Conservation (phyloP, 2,113 vertebrate species). For the Onychorhynchus coronatus region DNA sequence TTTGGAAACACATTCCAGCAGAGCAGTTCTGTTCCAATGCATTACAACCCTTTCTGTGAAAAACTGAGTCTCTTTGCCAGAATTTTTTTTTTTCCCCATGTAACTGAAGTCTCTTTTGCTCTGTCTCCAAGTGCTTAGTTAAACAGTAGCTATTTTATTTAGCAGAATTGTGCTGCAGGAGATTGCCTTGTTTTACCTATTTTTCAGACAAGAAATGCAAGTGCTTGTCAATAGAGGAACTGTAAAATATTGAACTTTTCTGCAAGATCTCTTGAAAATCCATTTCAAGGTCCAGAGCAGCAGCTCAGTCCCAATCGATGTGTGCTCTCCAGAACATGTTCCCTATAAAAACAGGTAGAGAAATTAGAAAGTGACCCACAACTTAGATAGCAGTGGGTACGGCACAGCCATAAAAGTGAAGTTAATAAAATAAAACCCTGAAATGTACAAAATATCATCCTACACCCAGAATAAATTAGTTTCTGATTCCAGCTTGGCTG, state of each 20-base stretch:
- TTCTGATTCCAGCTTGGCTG: not conserved
- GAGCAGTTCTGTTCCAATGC: not conserved
- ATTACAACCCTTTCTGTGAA: not conserved
- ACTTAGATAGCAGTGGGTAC: not conserved
- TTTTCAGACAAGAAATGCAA: not conserved
- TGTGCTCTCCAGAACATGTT: not conserved
- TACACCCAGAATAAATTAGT: not conserved
- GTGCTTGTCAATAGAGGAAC: not conserved
- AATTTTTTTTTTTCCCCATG: not conserved
- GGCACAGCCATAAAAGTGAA: not conserved
- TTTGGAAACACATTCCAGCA: not conserved
- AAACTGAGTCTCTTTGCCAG: not conserved
- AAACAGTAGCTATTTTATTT: not conserved
- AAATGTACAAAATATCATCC: not conserved
- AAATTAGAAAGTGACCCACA: not conserved
- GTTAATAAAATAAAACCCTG: not conserved
- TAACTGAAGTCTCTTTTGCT: not conserved
- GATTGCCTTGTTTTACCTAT: not conserved
- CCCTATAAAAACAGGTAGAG: not conserved
- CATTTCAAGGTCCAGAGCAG: not conserved
- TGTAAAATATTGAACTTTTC: slow-evolving; percentile 26
- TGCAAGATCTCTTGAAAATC: slow-evolving; percentile 54
- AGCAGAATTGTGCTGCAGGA: not conserved
- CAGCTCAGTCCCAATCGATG: not conserved
- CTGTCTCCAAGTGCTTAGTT: not conserved